Conservation (phyloP, 2,888 invertebrate genomes). For the Zeuzera pyrina region DNA sequence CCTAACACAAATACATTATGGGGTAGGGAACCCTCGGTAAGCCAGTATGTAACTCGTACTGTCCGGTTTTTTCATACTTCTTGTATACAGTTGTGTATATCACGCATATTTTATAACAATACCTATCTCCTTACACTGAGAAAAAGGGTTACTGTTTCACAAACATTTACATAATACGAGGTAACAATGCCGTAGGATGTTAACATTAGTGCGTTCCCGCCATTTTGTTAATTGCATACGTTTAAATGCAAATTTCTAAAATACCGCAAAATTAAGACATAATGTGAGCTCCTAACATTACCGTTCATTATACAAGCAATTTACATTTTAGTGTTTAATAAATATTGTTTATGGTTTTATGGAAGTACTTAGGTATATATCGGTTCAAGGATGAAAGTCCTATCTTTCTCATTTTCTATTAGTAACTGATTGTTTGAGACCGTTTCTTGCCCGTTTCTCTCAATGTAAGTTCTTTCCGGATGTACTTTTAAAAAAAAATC, state of each 20-base stretch:
- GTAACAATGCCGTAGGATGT: constrained; percentile 3
- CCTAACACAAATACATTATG: no score
- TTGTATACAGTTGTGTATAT: background rate
- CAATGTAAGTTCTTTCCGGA: no score
- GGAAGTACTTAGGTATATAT: no score
- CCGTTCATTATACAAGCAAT: constrained; percentile 11
- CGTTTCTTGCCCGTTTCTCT: no score
- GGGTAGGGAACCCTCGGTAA: no score
- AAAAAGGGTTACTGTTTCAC: no score
- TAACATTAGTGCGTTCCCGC: constrained; percentile 10
- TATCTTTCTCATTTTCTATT: no score
- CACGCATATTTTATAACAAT: no score
- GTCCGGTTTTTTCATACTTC: background rate
- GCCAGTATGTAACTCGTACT: background rate
- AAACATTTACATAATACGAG: background rate
- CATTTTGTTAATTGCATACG: constrained; percentile 13
- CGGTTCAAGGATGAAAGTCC: no score
- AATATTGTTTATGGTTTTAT: constrained; percentile 1
- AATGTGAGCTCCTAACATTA: constrained; percentile 11
- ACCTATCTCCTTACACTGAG: no score
- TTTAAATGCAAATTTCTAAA: constrained; percentile 16
- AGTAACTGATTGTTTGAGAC: no score
- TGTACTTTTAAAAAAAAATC: no score
- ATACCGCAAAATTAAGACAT: constrained; percentile 15
- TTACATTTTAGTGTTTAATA: constrained; percentile 10